A percentile compares a stretch with the other conserved stretches of the same genome.
Conservation (phyloP, 2,113 vertebrate genomes). For the Callocephalon fimbriatum region DNA sequence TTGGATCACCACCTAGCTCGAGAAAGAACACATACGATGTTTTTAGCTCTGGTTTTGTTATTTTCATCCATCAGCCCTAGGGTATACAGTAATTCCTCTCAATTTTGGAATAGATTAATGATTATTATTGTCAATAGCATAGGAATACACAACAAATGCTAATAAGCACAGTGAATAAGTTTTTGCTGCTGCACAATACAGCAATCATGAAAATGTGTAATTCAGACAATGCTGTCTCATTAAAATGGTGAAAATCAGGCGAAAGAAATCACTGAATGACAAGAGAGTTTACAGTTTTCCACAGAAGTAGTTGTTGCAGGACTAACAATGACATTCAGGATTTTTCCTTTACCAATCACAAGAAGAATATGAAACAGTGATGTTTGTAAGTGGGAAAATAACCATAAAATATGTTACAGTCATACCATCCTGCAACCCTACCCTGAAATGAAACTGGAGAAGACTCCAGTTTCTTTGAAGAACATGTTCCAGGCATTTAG, state of each 20-base stretch:
- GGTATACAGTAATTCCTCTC: background rate
- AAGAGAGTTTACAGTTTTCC: background rate
- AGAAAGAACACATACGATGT: background rate
- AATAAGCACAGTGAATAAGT: background rate
- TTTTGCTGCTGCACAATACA: background rate
- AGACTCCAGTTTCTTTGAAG: slow-evolving; percentile 33
- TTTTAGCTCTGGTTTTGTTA: background rate
- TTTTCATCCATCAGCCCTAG: background rate
- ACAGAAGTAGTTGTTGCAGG: background rate
- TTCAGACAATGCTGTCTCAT: background rate
- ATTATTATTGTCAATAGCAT: background rate
- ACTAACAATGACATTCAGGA: background rate
- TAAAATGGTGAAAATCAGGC: background rate
- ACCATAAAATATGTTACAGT: background rate
- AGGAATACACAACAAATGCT: background rate
- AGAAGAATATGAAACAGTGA: background rate
- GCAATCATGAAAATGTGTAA: background rate
- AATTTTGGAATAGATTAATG: background rate
- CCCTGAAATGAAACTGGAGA: slow-evolving; percentile 44
- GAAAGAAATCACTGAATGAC: background rate
- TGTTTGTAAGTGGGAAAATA: background rate
- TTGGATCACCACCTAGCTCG: background rate
- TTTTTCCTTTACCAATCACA: background rate
- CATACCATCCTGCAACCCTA: background rate
- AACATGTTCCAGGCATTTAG: background rate